phyloP scores from a whole-genome alignment of 2,797 vertebrate species.

The Leuciscus waleckii region DNA sequence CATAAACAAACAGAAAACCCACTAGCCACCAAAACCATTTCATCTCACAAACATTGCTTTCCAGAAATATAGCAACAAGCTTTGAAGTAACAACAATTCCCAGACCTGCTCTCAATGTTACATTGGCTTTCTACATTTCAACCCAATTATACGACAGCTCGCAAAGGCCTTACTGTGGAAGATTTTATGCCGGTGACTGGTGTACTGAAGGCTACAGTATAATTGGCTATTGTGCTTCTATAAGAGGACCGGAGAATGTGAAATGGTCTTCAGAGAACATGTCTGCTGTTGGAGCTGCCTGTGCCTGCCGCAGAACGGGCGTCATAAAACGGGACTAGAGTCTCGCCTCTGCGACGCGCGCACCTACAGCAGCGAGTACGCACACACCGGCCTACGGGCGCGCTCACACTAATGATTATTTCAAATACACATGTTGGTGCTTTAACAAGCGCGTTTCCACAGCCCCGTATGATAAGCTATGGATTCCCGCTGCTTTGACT shows the following conservation, averaged over 20 bases:
- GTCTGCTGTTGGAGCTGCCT: slow-evolving; percentile 27
- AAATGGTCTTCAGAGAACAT: slow-evolving; percentile 19
- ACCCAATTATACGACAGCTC: neutral
- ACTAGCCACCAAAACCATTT: neutral
- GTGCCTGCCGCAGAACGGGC: slow-evolving; percentile 57
- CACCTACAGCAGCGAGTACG: slow-evolving; percentile 8
- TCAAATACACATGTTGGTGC: neutral
- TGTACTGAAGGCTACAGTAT: neutral
- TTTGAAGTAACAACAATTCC: slow-evolving; percentile 13
- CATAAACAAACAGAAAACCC: slow-evolving; percentile 1
- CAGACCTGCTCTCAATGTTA: neutral
- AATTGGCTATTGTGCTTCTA: slow-evolving; percentile 2
- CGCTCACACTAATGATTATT: neutral
- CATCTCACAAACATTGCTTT: slow-evolving; percentile 2
- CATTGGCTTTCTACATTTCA: neutral
- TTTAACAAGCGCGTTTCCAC: neutral
- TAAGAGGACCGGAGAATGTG: neutral
- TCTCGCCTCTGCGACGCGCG: slow-evolving; percentile 44
- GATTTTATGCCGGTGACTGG: neutral
- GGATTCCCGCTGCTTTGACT: slow-evolving; percentile 20
- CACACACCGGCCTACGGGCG: slow-evolving; percentile 2
- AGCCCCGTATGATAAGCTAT: neutral
- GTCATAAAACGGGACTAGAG: slow-evolving; percentile 32
- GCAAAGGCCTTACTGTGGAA: neutral
- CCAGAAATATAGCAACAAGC: neutral